Evolutionary conservation across 2,888 invertebrate species (phyloP).

Genomic region (Melanchra persicariae): DNA sequence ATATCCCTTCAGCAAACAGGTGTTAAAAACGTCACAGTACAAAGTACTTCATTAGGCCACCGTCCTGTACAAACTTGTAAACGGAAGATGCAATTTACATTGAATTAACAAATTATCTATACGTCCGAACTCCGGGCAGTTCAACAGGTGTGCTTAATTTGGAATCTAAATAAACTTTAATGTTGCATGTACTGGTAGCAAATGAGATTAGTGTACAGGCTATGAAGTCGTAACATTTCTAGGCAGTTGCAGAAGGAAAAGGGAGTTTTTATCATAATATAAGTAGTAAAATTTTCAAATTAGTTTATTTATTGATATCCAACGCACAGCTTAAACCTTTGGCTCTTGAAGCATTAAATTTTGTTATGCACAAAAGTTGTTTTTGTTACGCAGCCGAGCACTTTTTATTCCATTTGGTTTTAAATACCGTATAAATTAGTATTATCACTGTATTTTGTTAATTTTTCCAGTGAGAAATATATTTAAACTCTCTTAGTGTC

Average conservation of each 20-base stretch:
- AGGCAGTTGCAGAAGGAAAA: background rate
- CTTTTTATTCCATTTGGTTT: too few species aligned
- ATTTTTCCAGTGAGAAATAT: too few species aligned
- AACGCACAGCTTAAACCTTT: too few species aligned
- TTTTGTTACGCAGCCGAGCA: too few species aligned
- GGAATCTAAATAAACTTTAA: slow-evolving; percentile 84
- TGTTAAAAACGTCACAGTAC: slow-evolving; percentile 57
- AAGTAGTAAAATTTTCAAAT: too few species aligned
- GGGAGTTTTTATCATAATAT: too few species aligned
- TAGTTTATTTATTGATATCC: too few species aligned
- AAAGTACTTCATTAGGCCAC: slow-evolving; percentile 75
- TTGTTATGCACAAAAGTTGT: too few species aligned
- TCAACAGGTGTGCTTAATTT: slow-evolving; percentile 88
- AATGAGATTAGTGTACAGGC: background rate
- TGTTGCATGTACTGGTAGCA: slow-evolving; percentile 52
- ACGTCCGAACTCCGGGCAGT: slow-evolving; percentile 64
- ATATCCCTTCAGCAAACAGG: slow-evolving; percentile 52
- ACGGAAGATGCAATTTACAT: slow-evolving; percentile 80
- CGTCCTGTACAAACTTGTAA: slow-evolving; percentile 72
- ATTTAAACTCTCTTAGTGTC: background rate
- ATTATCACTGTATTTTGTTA: too few species aligned
- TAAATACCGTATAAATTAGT: too few species aligned
- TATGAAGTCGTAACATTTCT: too few species aligned
- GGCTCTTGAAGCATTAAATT: too few species aligned
- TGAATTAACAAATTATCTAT: slow-evolving; percentile 84